Conservation (phyloP, 1,140 invertebrate genomes). For the Ridgeia piscesae region DNA sequence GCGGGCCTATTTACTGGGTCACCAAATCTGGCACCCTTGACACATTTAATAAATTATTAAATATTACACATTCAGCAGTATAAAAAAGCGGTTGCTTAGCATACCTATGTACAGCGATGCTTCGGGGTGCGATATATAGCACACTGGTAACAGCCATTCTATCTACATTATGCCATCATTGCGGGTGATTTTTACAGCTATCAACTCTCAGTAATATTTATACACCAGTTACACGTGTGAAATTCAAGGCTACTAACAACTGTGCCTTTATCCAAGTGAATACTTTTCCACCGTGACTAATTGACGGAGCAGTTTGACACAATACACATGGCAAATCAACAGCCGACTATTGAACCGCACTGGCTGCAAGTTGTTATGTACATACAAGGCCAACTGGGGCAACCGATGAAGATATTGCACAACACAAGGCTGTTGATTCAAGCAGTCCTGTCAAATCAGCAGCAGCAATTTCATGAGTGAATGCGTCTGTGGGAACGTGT, state of each 20-base stretch:
- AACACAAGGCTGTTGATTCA: background rate
- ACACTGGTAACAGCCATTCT: background rate
- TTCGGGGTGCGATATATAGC: background rate
- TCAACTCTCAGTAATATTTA: background rate
- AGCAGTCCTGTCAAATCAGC: background rate
- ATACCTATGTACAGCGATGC: background rate
- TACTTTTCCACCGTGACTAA: background rate
- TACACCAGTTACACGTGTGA: background rate
- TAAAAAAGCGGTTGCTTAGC: background rate
- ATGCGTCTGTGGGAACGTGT: too few relatives aligned
- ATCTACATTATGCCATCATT: background rate
- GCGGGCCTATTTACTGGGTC: background rate
- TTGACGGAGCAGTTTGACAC: background rate
- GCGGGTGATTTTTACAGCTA: background rate
- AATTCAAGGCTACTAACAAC: too few relatives aligned
- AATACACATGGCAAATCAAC: background rate
- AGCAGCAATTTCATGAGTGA: background rate
- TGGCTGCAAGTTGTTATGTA: background rate
- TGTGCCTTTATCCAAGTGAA: background rate
- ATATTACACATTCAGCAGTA: background rate
- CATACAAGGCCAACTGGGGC: background rate
- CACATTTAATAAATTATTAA: background rate
- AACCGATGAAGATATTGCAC: background rate
- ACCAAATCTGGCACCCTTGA: background rate
- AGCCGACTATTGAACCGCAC: background rate